Evolutionary conservation across 2,113 vertebrate genomes (phyloP), one percentile per base, ranked within the genome.

Genomic region (Phalacrocorax carbo): DNA sequence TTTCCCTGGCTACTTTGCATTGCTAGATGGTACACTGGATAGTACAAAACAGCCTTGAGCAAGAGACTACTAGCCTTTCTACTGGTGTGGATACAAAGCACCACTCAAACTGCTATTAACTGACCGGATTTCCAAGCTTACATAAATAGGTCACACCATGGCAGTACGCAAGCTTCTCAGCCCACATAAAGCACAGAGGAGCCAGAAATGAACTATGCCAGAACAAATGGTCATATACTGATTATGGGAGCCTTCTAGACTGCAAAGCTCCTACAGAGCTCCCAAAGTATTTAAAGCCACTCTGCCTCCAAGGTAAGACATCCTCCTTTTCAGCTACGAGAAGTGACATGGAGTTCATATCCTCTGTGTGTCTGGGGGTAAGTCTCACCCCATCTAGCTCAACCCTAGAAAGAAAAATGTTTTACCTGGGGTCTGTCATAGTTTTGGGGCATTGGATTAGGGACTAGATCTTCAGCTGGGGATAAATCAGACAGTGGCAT

Each of bases 201-300:
- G 22, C 32, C 4, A 1, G 49, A 94, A 96, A 89, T 2, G 0
- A 77, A 32, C 36, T 65, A 21, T 26, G 30, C 25, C 82, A 54
- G 42, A 75, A 38, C 2, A 15, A 55, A 75, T 0, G 3, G 12
- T 40, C 5, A 2, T 8, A 16, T 12, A 71, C 22, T 14, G 26
- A 87, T 22, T 57, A 57, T 73, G 20, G 12, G 9, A 78, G 55
- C 16, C 36, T 85, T 86, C 75, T 26, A 89, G 66, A 61, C 22
- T 3, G 6, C 52, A 32, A 57, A 40, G 18, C 11, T 87, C 40
- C 62, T 34, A 42, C 13, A 80, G 48, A 83, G 87, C 52, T 82
- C 21, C 20, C 19, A 1, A 44, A 61, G 15, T 10, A 5, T 68
- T 84, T 75, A 58, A 80, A 86, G 46, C 8, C 38, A 36, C 30